Evolutionary conservation across 2,888 invertebrate species (phyloP).

Genomic region (Carterocephalus palaemon): DNA sequence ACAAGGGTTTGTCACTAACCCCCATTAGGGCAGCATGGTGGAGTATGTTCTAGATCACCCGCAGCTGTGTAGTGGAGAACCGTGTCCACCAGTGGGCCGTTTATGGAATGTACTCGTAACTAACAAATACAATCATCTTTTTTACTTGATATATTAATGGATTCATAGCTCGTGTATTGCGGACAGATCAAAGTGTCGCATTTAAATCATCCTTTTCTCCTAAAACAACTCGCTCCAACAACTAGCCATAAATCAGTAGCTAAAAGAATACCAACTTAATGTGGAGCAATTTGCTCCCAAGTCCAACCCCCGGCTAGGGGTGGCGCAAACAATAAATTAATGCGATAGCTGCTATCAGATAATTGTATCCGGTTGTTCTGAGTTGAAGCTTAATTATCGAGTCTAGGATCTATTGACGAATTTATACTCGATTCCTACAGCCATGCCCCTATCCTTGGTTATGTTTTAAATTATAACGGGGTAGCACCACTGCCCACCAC

Average conservation of each 20-base stretch:
- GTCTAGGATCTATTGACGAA: slow-evolving; percentile 6
- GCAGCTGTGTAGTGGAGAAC: too few species aligned
- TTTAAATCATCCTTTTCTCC: slow-evolving; percentile 10
- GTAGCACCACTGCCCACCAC: too few species aligned
- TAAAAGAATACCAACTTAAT: slow-evolving; percentile 34
- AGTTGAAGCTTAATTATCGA: slow-evolving; percentile 3
- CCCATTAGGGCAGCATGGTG: too few species aligned
- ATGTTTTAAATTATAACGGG: too few species aligned
- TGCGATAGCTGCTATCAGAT: slow-evolving; percentile 47
- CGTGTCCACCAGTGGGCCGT: too few species aligned
- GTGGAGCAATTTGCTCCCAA: slow-evolving; percentile 30
- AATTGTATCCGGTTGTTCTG: slow-evolving; percentile 39
- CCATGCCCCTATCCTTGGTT: too few species aligned
- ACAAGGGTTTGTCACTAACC: too few species aligned
- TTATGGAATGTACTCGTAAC: too few species aligned
- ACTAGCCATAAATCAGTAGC: slow-evolving; percentile 30
- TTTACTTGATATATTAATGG: neutral
- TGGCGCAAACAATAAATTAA: slow-evolving; percentile 39
- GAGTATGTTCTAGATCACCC: too few species aligned
- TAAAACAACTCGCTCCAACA: neutral
- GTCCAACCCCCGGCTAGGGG: slow-evolving; percentile 26
- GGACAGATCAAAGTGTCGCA: neutral
- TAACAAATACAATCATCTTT: slow-evolving; percentile 7
- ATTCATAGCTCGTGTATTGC: neutral
- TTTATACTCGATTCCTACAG: too few species aligned